A percentile compares a stretch with the other conserved stretches of the same genome.
Evolutionary conservation across 2,113 vertebrate genomes (phyloP).

Genomic region (Sinocyclocheilus maitianheensis): DNA sequence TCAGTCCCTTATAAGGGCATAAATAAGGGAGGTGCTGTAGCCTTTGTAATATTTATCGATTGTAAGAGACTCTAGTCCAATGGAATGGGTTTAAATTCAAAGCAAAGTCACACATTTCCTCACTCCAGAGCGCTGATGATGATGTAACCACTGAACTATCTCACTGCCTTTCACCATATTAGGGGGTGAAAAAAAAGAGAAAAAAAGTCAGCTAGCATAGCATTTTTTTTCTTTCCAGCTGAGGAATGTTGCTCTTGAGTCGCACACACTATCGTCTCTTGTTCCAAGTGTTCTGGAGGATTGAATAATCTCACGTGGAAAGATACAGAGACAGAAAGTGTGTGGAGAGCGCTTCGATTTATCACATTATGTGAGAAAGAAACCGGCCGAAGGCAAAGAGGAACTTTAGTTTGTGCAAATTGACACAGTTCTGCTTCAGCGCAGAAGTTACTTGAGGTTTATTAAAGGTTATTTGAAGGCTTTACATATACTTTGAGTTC

Average conservation of each 20-base stretch:
- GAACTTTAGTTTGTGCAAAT: neutral
- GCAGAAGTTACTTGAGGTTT: neutral
- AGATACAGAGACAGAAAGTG: too few relatives aligned
- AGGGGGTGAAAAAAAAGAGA: neutral
- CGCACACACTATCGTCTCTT: neutral
- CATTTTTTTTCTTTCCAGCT: neutral
- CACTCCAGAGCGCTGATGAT: neutral
- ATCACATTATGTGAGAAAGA: neutral
- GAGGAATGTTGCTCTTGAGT: conserved; percentile 9
- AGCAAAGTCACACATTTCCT: conserved; percentile 11
- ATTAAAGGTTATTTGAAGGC: neutral
- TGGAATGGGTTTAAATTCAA: neutral
- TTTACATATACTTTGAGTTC: neutral
- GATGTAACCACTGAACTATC: conserved; percentile 17
- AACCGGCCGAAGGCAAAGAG: neutral
- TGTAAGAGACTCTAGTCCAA: neutral
- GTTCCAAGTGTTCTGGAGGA: neutral
- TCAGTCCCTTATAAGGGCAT: neutral
- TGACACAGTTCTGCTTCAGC: neutral
- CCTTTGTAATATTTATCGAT: neutral
- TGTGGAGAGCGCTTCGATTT: neutral
- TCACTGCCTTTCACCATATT: conserved; percentile 35
- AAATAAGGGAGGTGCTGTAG: neutral
- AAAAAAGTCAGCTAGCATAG: neutral
- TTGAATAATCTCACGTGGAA: neutral